Conservation (phyloP, 2,888 invertebrate species). For the Cactoblastis cactorum region DNA sequence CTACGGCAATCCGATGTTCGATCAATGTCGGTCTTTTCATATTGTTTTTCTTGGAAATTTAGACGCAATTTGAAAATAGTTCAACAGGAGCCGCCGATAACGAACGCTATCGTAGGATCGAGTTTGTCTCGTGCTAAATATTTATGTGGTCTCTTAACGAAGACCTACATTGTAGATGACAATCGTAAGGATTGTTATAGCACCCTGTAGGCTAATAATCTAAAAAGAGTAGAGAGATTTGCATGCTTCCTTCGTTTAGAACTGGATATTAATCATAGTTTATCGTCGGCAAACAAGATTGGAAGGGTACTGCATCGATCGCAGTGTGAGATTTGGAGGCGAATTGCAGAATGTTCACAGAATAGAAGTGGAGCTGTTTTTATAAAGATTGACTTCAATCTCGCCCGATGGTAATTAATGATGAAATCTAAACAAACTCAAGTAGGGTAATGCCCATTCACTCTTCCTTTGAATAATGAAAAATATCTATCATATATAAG, state of each 20-base stretch:
- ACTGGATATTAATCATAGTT: conserved; percentile 51
- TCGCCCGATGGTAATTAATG: too few species aligned
- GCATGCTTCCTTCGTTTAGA: conserved; percentile 31
- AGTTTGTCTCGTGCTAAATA: conserved; percentile 31
- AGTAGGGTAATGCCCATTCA: too few species aligned
- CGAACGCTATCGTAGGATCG: conserved; percentile 28
- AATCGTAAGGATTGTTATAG: conserved; percentile 22
- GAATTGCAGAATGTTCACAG: background rate
- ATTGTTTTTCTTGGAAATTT: conserved; percentile 57
- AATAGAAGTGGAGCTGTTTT: background rate
- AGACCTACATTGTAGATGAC: conserved; percentile 27
- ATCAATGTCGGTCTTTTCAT: conserved; percentile 59
- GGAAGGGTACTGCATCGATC: conserved; percentile 39
- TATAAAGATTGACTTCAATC: too few species aligned
- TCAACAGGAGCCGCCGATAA: conserved; percentile 31
- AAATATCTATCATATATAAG: too few species aligned
- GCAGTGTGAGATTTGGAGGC: conserved; percentile 47
- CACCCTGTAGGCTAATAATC: conserved; percentile 22
- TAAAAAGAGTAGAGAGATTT: conserved; percentile 14
- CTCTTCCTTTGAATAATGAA: too few species aligned
- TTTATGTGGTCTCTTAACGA: conserved; percentile 28
- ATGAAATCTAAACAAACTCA: too few species aligned
- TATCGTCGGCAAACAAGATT: conserved; percentile 46
- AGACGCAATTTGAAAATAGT: conserved; percentile 46
- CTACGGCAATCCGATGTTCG: conserved; percentile 64